Evolutionary conservation across 2,113 vertebrate species (phyloP).

Genomic region (Aptenodytes forsteri): DNA sequence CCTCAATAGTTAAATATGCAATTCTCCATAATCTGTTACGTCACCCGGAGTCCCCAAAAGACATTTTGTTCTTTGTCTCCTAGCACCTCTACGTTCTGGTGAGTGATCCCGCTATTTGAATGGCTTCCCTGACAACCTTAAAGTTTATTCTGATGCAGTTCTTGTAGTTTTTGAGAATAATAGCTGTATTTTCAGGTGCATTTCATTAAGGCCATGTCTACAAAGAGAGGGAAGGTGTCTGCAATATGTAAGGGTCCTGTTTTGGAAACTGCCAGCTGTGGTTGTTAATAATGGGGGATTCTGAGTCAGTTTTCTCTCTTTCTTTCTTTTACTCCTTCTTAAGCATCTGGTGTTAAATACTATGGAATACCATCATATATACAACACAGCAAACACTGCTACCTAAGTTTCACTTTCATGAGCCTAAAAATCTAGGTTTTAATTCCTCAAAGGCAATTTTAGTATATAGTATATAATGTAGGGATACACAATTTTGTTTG

Average conservation of each 20-base stretch:
- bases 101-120: background rate
- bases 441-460: background rate
- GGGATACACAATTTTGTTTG: background rate
- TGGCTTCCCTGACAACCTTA: background rate
- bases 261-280: background rate
- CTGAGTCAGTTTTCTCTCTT: background rate
- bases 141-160: background rate
- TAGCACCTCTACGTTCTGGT: background rate
- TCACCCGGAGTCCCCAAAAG: background rate
- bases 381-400: background rate
- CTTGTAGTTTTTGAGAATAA: background rate
- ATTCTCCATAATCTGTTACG: background rate
- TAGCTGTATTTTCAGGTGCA: background rate
- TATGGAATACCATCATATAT: background rate
- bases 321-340: background rate
- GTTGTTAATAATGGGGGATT: background rate
- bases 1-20: background rate
- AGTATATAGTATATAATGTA: background rate
- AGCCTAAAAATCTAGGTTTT: background rate
- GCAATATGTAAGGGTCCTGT: background rate
- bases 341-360: background rate
- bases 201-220: background rate
- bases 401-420: background rate
- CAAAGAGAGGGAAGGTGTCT: background rate
- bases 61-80: background rate